Evolutionary conservation across 2,888 invertebrate genomes (phyloP), one percentile per base, ranked within the genome.

Genomic region (Cryptocheilus praepositus): DNA sequence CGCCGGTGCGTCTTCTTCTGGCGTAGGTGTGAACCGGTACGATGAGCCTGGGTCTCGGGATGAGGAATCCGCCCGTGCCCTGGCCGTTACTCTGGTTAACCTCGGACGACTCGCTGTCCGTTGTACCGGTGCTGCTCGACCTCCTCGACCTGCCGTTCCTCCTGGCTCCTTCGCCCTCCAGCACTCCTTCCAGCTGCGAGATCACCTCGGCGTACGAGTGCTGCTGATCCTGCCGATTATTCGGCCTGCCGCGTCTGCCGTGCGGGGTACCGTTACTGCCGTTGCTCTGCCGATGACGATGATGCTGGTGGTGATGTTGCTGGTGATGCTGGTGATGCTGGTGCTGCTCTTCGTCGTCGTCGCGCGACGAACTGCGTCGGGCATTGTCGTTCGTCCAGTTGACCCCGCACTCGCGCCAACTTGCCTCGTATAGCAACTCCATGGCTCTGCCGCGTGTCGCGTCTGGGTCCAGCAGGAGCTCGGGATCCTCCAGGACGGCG

Each of bases 11-110:
- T 71, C 96, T 91, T 75, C 95, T 91, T 71, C 93, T 92, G 64
- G 95, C 96, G 85, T 96, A 96, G 25, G 96, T 95, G 90, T 96
- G 96, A 71, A 96, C 95, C 62, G 96, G 96, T 76, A 96, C 96
- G 85, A 96, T 95, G 79, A 96, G 91, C 84, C 95, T 94, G 43
- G 96, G 96, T 81, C 96, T 90, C 3, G 96, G 96, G 88, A 96
- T 96, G 73, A 93, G 92, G 89, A 96, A 96, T 83, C 87, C 84
- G 44, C 79, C 79, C 11, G 36, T 11, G 7, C 36, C 36, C 61
- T 83, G 81, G 25, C 68, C 77, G 54, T 76, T 81, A 49, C 67
- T 67, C 60, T 80, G 80, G 71, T 80, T 83, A 36, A 75, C 67
- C 59, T 85, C 85, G 25, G 85, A 81, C n/a, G 74, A 83, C 43